Conservation (phyloP, 1,140 invertebrate species). For the Listronotus oregonensis region DNA sequence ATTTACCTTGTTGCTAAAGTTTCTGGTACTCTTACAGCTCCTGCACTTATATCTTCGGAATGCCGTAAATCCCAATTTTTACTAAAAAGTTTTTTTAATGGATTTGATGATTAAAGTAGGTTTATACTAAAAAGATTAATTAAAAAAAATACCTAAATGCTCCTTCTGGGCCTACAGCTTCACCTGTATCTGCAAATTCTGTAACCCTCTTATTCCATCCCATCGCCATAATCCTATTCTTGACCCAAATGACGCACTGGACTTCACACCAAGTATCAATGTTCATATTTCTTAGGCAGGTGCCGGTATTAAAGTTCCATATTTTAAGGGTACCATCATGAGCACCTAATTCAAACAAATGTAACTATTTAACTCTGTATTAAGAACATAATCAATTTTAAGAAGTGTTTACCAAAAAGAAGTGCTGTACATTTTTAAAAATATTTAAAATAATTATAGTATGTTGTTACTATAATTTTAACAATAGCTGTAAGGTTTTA, state of each 20-base stretch:
- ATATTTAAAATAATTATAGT: no score
- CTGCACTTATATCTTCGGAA: conserved; percentile 72
- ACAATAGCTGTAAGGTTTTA: no score
- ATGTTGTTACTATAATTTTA: no score
- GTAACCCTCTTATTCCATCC: conserved; percentile 73
- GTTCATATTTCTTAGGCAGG: conserved; percentile 67
- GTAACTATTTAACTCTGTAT: no score
- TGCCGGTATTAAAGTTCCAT: conserved; percentile 81
- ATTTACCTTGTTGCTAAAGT: conserved; percentile 65
- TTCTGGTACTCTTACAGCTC: conserved; percentile 64
- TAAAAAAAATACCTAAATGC: conserved; percentile 31
- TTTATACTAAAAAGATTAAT: no score
- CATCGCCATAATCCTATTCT: conserved; percentile 66
- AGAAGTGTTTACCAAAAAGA: no score
- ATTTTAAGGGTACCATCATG: conserved; percentile 64
- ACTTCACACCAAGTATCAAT: conserved; percentile 66
- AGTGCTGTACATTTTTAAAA: no score
- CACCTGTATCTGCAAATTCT: conserved; percentile 69
- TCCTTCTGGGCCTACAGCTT: conserved; percentile 57
- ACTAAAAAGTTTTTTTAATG: conserved; percentile 29
- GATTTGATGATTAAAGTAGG: no score
- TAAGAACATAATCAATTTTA: no score
- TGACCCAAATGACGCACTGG: conserved; percentile 64
- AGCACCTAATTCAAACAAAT: conserved; percentile 46
- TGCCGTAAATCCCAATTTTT: conserved; percentile 66